These are phyloP conservation scores for Hofmannophila pseudospretella DNA, from an alignment of 2,888 invertebrate species.

Conservation along the genomic window DNA sequence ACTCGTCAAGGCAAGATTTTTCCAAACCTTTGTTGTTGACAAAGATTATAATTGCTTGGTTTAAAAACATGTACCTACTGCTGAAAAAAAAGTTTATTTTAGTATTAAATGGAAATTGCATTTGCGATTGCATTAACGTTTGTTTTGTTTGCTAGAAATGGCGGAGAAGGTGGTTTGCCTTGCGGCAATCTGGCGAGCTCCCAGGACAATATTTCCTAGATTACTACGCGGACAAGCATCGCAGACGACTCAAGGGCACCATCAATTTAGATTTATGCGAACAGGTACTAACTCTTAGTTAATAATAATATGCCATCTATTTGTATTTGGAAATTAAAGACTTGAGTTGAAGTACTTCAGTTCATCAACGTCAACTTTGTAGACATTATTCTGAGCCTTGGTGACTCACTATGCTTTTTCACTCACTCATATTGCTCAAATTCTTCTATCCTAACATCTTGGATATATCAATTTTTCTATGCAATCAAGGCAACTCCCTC, in stretches of 20 bases:
- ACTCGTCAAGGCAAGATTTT: neutral
- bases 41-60: slow-evolving; percentile 21
- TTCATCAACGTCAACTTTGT: no score
- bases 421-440: no score
- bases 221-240: slow-evolving; percentile 93
- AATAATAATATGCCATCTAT: slow-evolving; percentile 12
- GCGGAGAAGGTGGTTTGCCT: slow-evolving; percentile 96
- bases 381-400: no score
- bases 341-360: no score
- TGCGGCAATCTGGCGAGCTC: slow-evolving; percentile 93
- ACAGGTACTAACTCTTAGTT: no score
- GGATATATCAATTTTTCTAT: no score
- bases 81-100: no score
- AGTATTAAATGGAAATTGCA: no score
- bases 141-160: slow-evolving; percentile 83
- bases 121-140: neutral
- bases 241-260: slow-evolving; percentile 90
- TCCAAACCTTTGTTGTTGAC: slow-evolving; percentile 47
- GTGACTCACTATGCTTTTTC: no score
- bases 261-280: slow-evolving; percentile 98
- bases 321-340: no score
- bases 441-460: no score
- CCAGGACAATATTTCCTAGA: slow-evolving; percentile 96
- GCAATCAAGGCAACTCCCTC: no score
- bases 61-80: slow-evolving; percentile 2